A percentile compares a stretch with the other conserved stretches of the same genome.
Conservation (phyloP, 2,797 vertebrate genomes). For the Pachyuromys duprasi region DNA sequence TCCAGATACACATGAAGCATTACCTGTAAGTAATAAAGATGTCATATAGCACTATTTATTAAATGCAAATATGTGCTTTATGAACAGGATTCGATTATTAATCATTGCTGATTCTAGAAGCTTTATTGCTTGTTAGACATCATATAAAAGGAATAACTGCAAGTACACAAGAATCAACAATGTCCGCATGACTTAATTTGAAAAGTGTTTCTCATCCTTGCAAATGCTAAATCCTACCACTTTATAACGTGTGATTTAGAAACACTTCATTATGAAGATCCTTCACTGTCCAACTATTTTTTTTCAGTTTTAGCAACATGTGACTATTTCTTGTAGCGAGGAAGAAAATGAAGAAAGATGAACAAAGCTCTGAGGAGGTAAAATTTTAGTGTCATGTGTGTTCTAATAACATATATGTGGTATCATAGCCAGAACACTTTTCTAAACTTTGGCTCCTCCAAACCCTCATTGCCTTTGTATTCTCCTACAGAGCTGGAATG, state of each 20-base stretch:
- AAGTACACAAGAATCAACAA: not conserved
- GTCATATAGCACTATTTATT: not conserved
- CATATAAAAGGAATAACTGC: not conserved
- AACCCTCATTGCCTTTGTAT: not conserved
- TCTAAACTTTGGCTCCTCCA: not conserved
- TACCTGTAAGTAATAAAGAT: slow-evolving; percentile 51
- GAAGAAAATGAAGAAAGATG: not conserved
- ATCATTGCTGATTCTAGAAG: not conserved
- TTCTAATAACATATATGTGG: not conserved
- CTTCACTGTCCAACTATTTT: not conserved
- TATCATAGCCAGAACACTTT: not conserved
- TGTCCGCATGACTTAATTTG: not conserved
- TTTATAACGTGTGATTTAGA: not conserved
- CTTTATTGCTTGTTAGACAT: slow-evolving; percentile 22
- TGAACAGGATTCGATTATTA: slow-evolving; percentile 47
- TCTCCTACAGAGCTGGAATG: not conserved
- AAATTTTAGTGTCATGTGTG: not conserved
- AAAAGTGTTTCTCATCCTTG: not conserved
- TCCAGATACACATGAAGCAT: slow-evolving; percentile 30
- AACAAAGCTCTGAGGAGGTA: not conserved
- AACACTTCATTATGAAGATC: not conserved
- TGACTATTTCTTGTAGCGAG: not conserved
- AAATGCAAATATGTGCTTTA: slow-evolving; percentile 24
- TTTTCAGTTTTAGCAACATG: not conserved
- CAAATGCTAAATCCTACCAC: not conserved